These are phyloP conservation scores for Drosophila pseudotakahashii DNA, from an alignment of 2,888 invertebrate genomes.

Conservation along the genomic window DNA sequence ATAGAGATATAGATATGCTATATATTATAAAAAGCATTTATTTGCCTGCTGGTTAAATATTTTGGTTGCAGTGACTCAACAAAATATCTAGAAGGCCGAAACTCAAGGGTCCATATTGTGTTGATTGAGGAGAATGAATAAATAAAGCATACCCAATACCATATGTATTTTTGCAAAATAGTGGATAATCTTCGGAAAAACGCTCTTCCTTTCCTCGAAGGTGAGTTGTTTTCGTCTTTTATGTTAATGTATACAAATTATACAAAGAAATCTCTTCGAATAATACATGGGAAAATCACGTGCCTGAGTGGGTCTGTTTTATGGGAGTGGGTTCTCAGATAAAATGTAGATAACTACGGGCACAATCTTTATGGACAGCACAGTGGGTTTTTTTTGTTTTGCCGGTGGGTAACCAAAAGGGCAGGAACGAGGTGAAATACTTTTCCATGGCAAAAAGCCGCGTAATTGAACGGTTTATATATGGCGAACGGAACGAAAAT, in stretches of 20 bases:
- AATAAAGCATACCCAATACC: constrained; percentile 2
- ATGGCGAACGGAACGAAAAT: not conserved
- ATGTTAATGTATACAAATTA: constrained; percentile 31
- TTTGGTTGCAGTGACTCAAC: constrained; percentile 33
- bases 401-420: constrained; percentile 19
- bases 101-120: constrained; percentile 8
- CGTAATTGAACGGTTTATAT: constrained; percentile 19
- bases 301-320: constrained; percentile 18
- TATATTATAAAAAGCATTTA: constrained; percentile 29
- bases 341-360: constrained; percentile 59
- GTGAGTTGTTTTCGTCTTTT: constrained; percentile 25
- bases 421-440: constrained; percentile 12
- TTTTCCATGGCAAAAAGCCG: constrained; percentile 5
- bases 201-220: constrained; percentile 7
- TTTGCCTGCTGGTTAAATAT: constrained; percentile 22
- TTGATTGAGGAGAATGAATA: constrained; percentile 18
- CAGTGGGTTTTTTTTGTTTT: constrained; percentile 10
- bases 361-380: constrained; percentile 65
- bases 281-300: constrained; percentile 47
- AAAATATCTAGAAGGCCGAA: constrained; percentile 10
- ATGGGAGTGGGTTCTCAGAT: constrained; percentile 45
- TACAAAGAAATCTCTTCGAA: constrained; percentile 48
- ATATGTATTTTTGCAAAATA: not conserved
- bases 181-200: constrained; percentile 2
- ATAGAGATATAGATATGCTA: constrained; percentile 28